Percentiles rank a stretch among this genome's conserved stretches.
phyloP scores from a whole-genome alignment of 2,113 vertebrate species.

The Scortum barcoo region DNA sequence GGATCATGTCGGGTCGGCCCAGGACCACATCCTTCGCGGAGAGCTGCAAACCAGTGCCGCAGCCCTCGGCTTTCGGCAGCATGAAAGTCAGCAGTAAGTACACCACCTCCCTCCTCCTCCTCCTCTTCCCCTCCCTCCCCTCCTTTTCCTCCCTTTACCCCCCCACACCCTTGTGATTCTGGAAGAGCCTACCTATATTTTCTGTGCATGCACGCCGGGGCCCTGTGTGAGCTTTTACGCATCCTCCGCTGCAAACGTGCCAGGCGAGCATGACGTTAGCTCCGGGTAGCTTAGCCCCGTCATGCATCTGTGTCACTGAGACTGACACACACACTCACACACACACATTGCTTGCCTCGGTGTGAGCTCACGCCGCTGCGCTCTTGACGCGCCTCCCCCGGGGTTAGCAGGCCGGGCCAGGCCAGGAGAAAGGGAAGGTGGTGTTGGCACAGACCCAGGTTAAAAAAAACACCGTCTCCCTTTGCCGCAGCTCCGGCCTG shows the following conservation, averaged over 20 bases:
- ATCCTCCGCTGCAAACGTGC: constrained; percentile 32
- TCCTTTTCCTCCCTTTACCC: too few species aligned
- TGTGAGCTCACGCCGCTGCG: constrained; percentile 27
- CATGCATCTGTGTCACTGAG: constrained; percentile 50
- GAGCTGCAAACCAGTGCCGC: constrained; percentile 98
- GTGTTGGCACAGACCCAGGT: constrained; percentile 59
- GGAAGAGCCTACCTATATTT: constrained; percentile 6
- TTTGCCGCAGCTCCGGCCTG: constrained; percentile 32
- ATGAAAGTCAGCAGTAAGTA: constrained; percentile 99
- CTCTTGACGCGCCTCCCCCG: constrained; percentile 53
- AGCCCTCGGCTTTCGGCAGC: constrained; percentile 98
- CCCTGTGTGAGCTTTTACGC: constrained; percentile 23
- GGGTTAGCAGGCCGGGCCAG: constrained; percentile 73
- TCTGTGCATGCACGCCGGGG: constrained; percentile 56
- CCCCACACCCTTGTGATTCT: constrained; percentile 41
- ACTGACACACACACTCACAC: constrained; percentile 13
- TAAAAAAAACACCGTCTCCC: constrained; percentile 5
- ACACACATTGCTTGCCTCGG: background rate
- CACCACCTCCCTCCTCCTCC: too few species aligned
- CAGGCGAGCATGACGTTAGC: constrained; percentile 46
- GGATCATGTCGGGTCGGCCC: constrained; percentile 97
- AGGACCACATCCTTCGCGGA: constrained; percentile 99
- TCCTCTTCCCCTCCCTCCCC: too few species aligned
- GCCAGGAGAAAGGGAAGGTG: constrained; percentile 18
- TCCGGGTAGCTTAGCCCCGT: constrained; percentile 55